phyloP scores from a whole-genome alignment of 2,797 vertebrate species.

The Phylloscopus collybita region DNA sequence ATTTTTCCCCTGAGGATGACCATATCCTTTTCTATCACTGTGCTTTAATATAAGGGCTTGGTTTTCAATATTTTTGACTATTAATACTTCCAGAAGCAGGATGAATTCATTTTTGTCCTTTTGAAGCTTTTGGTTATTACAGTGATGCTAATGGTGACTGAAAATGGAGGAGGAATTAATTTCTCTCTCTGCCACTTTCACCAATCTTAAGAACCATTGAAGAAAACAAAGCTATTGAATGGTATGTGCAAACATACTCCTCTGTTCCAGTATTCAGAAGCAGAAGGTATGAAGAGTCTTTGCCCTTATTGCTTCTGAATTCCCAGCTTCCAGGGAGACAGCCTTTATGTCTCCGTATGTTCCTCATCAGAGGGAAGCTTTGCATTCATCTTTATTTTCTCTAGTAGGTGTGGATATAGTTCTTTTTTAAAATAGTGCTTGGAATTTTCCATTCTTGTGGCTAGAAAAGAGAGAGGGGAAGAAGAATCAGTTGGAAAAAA shows the following conservation, averaged over 20 bases:
- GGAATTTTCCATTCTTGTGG: background rate
- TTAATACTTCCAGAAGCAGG: background rate
- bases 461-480: background rate
- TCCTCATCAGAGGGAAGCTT: background rate
- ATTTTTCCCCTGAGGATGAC: background rate
- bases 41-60: background rate
- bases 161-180: background rate
- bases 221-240: background rate
- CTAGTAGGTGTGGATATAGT: background rate
- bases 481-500: background rate
- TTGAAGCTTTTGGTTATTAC: background rate
- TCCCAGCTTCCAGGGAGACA: background rate
- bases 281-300: background rate
- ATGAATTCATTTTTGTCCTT: background rate
- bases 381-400: background rate
- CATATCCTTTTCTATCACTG: background rate
- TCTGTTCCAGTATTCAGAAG: background rate
- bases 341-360: background rate
- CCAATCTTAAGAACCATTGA: background rate
- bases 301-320: background rate
- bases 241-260: constrained; percentile 5
- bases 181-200: background rate
- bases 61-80: background rate
- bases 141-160: background rate
- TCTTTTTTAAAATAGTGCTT: background rate